A percentile compares a stretch with the other conserved stretches of the same genome.
Evolutionary conservation across 2,113 vertebrate genomes (phyloP).

Genomic region (Cinclus cinclus): DNA sequence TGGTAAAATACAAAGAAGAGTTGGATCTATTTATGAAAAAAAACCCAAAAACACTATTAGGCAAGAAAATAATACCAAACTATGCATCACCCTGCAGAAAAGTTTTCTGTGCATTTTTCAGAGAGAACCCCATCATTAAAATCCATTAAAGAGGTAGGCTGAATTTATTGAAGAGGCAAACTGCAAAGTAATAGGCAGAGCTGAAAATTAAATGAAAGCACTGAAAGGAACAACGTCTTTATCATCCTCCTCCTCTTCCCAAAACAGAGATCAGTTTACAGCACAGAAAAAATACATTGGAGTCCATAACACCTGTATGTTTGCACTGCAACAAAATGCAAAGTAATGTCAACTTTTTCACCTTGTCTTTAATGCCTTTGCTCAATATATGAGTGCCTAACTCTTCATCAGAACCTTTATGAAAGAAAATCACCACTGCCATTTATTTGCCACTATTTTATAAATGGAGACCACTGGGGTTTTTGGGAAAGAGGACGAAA

Average conservation of each 20-base stretch:
- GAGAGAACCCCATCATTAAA: background rate
- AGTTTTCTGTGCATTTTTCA: background rate
- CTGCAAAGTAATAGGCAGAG: background rate
- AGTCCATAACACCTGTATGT: background rate
- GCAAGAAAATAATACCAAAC: background rate
- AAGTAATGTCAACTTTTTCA: background rate
- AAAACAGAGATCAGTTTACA: background rate
- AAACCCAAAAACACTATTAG: background rate
- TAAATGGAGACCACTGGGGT: background rate
- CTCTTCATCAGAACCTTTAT: background rate
- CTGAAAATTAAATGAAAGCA: background rate
- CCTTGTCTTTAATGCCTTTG: background rate
- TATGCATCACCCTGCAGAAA: background rate
- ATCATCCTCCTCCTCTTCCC: background rate
- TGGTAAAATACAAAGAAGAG: background rate
- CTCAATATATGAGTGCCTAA: background rate
- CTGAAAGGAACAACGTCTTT: background rate
- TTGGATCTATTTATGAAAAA: background rate
- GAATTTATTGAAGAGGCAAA: background rate
- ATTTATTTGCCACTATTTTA: background rate
- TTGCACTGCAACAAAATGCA: background rate
- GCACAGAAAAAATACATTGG: background rate
- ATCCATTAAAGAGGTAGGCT: background rate
- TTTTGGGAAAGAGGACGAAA: background rate
- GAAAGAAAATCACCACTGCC: background rate